phyloP scores from a whole-genome alignment of 1,140 invertebrate species.

The Phenacoccus solenopsis region DNA sequence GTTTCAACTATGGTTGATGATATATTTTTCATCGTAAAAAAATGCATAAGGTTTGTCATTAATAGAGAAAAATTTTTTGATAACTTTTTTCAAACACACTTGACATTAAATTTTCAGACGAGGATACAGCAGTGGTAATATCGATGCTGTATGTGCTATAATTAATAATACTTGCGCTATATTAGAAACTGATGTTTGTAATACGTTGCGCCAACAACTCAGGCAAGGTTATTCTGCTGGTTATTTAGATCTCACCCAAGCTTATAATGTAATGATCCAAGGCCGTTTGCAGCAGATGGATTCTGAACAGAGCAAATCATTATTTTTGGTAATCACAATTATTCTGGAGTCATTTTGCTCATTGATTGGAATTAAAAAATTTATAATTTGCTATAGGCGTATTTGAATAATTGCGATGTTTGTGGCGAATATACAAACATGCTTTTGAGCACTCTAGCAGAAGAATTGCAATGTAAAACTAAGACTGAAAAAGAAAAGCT shows the following conservation, averaged over 20 bases:
- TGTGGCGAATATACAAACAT: conserved; percentile 82
- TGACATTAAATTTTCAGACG: conserved; percentile 42
- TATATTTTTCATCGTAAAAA: conserved; percentile 94
- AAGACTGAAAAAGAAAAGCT: conserved; percentile 54
- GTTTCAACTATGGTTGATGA: conserved; percentile 94
- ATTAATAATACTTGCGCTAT: conserved; percentile 85
- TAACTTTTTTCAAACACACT: background rate
- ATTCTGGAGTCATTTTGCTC: background rate
- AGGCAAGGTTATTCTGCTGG: conserved; percentile 72
- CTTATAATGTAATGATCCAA: conserved; percentile 64
- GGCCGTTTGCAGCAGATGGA: conserved; percentile 68
- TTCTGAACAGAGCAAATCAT: conserved; percentile 55
- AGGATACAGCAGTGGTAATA: conserved; percentile 72
- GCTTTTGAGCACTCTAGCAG: conserved; percentile 54
- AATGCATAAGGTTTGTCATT: conserved; percentile 65
- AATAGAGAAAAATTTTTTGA: conserved; percentile 22
- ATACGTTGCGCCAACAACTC: conserved; percentile 58
- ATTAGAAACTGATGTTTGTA: conserved; percentile 75
- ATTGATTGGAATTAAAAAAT: background rate
- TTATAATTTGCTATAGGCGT: conserved; percentile 43
- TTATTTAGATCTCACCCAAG: conserved; percentile 68
- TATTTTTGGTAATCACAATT: conserved; percentile 60
- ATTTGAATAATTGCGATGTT: conserved; percentile 85
- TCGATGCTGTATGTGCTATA: conserved; percentile 92
- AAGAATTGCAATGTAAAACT: conserved; percentile 52